Base-by-base conservation (phyloP, 2,797 vertebrate species). In the Decapterus maruadsi region DNA sequence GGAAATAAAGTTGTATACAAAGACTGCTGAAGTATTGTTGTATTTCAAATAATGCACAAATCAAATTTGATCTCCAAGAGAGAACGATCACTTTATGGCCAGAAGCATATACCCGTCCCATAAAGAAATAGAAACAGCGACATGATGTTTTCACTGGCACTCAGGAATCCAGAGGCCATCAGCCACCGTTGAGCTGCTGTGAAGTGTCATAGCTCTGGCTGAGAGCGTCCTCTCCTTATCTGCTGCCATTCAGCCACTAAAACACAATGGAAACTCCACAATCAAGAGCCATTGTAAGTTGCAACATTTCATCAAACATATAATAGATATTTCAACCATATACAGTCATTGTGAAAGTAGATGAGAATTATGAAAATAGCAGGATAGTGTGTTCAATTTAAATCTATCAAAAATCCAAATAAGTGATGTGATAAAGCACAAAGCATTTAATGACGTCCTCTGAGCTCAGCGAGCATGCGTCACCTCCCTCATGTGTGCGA, bases 151-250 rank as follows among this genome's bases (percentile, higher is more conserved):
- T 20, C 16, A 22, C 46, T 20, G 2, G 54, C 8, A 50, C 43
- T 45, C 58, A 60, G 11, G 12, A 17, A 29, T 26, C 0, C 1
- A 7, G 4, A 53, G 29, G 6, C 22, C 53, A 19, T 29, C 16
- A 40, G n/a, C 14, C 34, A 57, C 43, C 45, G 51, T 43, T 2
- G 16, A n/a, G 42, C 56, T 6, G 42, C 40, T 19, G 4, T 7
- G 16, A 8, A 8, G 6, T 6, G 19, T 38, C 19, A 19, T 42
- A 64, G 64, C 16, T 62, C 45, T n/a, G 5, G 5, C 2, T 50
- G 6, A 26, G 11, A 22, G 34, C 8, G 19, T 29, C 45, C 6
- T 14, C 16, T 29, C 45, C 6, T 14, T 16, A 46, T 55, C n/a
- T 54, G 17, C 7, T 29, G 12, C 17, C 3, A 3, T 20, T 68